Base-by-base conservation (phyloP, 2,888 invertebrate genomes). In the Torymus auratus region DNA sequence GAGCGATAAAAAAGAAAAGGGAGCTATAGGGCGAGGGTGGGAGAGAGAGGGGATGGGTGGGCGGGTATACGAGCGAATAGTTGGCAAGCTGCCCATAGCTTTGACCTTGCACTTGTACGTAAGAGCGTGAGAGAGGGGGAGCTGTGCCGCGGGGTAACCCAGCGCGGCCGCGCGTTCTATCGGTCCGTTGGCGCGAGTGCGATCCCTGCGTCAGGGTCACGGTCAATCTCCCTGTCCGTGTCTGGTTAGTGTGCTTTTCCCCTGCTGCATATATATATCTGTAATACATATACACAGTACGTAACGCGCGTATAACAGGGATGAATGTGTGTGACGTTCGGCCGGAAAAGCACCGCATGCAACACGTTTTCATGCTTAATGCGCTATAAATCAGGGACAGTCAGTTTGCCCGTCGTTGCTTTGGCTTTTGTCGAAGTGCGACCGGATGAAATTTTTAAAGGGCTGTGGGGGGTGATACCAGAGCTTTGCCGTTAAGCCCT, bases 101-200 rank as follows among this genome's bases (percentile, higher is more conserved):
- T 87, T 87, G 88, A 88, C 88, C 86, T 85, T 86, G 87, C 83
- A 84, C 84, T 87, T 85, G 86, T 20, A 85, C 85, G 81, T 85
- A 84, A 83, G 85, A 84, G 84, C 78, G 65, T 67, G 67, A 65
- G 41, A 55, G 61, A 17, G 74, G 74, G 77, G 64, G 73, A 71
- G 74, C 20, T 20, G 81, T 20, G 81, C 76, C 23, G 64, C 71
- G 77, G 41, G 55, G 7, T 41, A 41, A 41, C 41, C 41, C 41
- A 41, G 41, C 41, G 41, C 28, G 28, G 28, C 28, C 28, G 3
- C 28, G 3, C 41, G 41, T 41, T 41, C 41, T 41, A 41, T 41
- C 41, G 41, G 41, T 41, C 41, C 41, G 41, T 7, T 41, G 50
- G 65, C 20, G 52, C 70, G 13, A n/a, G 15, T 7, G 70, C 41